Base-by-base conservation (phyloP, 2,888 invertebrate species). In the Theretra japonica region DNA sequence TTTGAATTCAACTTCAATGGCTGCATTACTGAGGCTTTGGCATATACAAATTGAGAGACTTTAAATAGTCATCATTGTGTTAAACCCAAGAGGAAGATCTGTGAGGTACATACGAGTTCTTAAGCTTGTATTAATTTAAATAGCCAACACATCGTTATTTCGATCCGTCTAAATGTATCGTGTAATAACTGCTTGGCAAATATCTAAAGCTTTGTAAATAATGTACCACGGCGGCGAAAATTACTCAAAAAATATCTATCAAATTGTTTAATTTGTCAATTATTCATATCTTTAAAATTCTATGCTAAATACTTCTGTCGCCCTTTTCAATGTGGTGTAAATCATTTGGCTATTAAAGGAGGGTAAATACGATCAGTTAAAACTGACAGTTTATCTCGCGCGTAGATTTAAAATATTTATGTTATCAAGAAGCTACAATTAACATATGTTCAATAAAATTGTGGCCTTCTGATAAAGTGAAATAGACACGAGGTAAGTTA, bases 331-430 rank as follows among this genome's bases (percentile, higher is more conserved):
- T 58, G 23, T 58, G 23, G 25, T 25, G 11, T 58, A 11, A 58
- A 23, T 57, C 3, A 21, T 57, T 23, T 57, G 23, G 19, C 33
- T 21, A n/a, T 7, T 23, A 41, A 17, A 41, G 23, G 17, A 65
- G 65, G 48, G 41, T 65, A 65, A 21, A 65, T 65, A 65, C 65
- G 65, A 65, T 65, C 65, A 65, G 65, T 65, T 70, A 59, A 70
- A 59, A 70, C 70, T 70, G 70, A 50, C n/a, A 53, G 69, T 56
- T 69, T 69, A n/a, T 56, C 28, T 56, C 53, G 5, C 53, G 53
- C 5, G 53, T n/a, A 5, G 19, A n/a, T 50, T 48, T 4, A 19
- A 17, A 19, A 1, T 0, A 50, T n/a, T 41, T 15, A 11, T n/a
- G n/a, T n/a, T 53, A 19, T 53, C 19, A 19, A n/a, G 53, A 53